Evolutionary conservation across 1,140 invertebrate genomes (phyloP).

Genomic region (Hormaphis cornu): DNA sequence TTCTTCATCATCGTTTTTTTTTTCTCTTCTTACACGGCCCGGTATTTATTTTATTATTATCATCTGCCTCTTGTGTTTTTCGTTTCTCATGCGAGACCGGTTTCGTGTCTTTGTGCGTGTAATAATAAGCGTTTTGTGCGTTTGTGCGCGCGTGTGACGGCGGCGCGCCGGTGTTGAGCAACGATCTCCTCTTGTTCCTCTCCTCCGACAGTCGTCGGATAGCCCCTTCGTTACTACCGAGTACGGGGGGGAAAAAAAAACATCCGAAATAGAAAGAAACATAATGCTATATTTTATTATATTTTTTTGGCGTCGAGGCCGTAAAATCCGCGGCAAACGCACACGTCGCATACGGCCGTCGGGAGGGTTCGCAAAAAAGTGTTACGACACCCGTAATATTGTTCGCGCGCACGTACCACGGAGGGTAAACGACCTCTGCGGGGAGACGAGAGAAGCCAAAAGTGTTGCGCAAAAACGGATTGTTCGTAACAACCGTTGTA

Average conservation of each 20-base stretch:
- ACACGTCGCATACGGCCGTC: not conserved
- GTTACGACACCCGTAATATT: slow-evolving; percentile 17
- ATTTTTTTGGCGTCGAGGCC: too few relatives aligned
- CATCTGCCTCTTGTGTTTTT: not conserved
- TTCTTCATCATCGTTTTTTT: slow-evolving; percentile 17
- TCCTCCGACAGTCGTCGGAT: not conserved
- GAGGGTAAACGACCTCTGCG: not conserved
- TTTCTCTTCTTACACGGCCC: too few relatives aligned
- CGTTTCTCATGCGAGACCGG: not conserved
- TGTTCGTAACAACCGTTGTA: slow-evolving; percentile 10
- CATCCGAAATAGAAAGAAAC: not conserved
- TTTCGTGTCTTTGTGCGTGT: not conserved
- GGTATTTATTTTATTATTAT: slow-evolving; percentile 15
- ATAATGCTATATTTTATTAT: slow-evolving; percentile 7
- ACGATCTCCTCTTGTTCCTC: not conserved
- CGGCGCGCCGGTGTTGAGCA: not conserved
- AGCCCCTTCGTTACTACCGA: too few relatives aligned
- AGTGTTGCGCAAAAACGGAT: slow-evolving; percentile 23
- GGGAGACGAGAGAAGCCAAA: not conserved
- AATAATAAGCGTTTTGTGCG: too few relatives aligned
- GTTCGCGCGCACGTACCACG: not conserved
- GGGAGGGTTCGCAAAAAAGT: slow-evolving; percentile 19
- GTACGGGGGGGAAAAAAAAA: too few relatives aligned
- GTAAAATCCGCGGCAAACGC: slow-evolving; percentile 1
- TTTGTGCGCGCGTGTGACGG: not conserved